Evolutionary conservation across 2,797 vertebrate species (phyloP), one percentile per base, ranked within the genome.

Genomic region (Coregonus ussuriensis): DNA sequence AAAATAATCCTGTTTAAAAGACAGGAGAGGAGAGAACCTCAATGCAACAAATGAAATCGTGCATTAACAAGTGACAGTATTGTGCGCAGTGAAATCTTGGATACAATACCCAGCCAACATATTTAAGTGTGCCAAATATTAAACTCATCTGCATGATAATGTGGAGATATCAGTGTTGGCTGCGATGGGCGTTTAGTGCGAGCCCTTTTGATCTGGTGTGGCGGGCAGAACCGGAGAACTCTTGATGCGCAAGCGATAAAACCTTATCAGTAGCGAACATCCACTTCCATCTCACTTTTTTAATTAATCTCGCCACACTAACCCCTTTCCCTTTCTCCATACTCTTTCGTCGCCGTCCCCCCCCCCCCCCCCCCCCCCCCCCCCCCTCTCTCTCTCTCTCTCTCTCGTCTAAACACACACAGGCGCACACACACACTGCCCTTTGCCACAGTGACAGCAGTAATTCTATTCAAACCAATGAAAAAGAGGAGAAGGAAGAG

Each of bases 201-300:
- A 96, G 93, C 90, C 90, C 94, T 90, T 95, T 84, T 91, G 91
- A 93, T 92, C 88, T 83, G 90, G 89, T 81, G 89, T 91, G 90
- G 91, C 51, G 62, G 62, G 76, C 65, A 74, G 75, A 78, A 67
- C 68, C 21, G n/a, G 41, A 82, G 87, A 84, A 85, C 90, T 83
- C 89, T 92, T 91, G 93, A 94, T 94, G 91, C 84, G 84, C 85
- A 67, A 53, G 77, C 83, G 92, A 97, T 97, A 96, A 84, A 89
- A 89, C 91, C 95, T 97, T 97, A 97, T 97, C 97, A 93, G 92
- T 86, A 33, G 47, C 87, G 81, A 90, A 94, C 96, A 97, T 93
- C 88, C 93, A 93, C 91, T 91, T 92, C 94, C 92, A 91, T 91
- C 90, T 89, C 77, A 96, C 95, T 95, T 96, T 95, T 93, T 95